Evolutionary conservation across 2,888 invertebrate genomes (phyloP), one percentile per base, ranked within the genome.

Genomic region (Heliothis peltigera): DNA sequence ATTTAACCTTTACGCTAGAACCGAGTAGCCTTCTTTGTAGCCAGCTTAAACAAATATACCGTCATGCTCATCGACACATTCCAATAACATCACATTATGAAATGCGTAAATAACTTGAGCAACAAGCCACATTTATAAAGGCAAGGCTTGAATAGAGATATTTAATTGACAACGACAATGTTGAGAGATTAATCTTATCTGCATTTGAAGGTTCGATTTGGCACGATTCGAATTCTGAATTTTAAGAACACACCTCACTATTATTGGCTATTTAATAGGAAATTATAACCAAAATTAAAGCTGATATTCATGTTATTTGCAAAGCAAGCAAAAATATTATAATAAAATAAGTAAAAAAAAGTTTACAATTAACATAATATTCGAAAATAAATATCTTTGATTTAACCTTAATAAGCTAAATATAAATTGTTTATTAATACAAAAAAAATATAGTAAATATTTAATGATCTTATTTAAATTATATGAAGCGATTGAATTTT

Each of bases 41-140:
- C 22, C 10, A 67, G 67, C 42, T 44, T 47, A 57, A 52, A 69
- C 63, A 69, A 73, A 69, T 56, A 62, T 35, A 28, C 28, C 47
- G 66, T 51, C 66, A 60, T 54, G 64, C 28, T 51, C 47, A 17
- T 44, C 21, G 49, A 53, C 44, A 59, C 46, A 54, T 60, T 44
- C 47, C 67, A 54, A 67, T 52, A 42, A 18, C n/a, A 44, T 57
- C 18, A 42, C 48, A 19, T 67, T 71, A 67, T 10, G 68, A 54
- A 72, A 72, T 4, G 44, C 39, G 32, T 65, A 42, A 46, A 58
- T 46, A 35, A 12, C 17, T 70, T 72, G 56, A 54, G 61, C 8
- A 67, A 70, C 25, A 32, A 52, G 54, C 32, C 1, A 17, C 39
- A 49, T 54, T 71, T 42, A 17, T 46, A 18, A 56, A 56, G 55